phyloP scores from a whole-genome alignment of 2,888 invertebrate species.

The Lingula anatina region DNA sequence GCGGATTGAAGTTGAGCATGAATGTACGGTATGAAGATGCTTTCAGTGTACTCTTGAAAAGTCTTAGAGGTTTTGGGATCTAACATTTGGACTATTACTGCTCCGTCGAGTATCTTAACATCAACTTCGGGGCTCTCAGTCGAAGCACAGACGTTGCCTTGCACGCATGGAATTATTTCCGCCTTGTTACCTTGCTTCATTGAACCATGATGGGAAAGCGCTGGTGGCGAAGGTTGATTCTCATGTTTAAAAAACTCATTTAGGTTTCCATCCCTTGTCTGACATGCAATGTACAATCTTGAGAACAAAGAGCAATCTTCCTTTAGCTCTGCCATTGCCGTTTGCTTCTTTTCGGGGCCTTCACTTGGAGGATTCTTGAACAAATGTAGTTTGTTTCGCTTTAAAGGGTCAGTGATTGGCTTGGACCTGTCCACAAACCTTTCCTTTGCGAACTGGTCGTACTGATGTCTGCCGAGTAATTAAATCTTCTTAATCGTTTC shows the following conservation, averaged over 20 bases:
- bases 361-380: constrained; percentile 3
- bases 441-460: not conserved
- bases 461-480: not conserved
- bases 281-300: too few species aligned
- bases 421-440: too few species aligned
- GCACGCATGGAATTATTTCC: constrained; percentile 4
- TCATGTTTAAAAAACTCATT: not conserved
- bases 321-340: too few species aligned
- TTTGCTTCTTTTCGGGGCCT: too few species aligned
- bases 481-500: constrained; percentile 1
- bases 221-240: not conserved
- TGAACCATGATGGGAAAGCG: constrained; percentile 8
- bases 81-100: constrained; percentile 14
- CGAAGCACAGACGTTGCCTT: not conserved
- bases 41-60: constrained; percentile 13
- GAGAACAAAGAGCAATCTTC: too few species aligned
- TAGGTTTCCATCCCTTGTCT: too few species aligned
- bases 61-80: constrained; percentile 7
- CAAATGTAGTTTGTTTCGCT: too few species aligned
- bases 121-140: constrained; percentile 3
- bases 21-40: constrained; percentile 10
- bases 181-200: constrained; percentile 5
- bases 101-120: constrained; percentile 10
- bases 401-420: too few species aligned
- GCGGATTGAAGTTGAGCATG: constrained; percentile 7